Evolutionary conservation across 1,140 invertebrate genomes (phyloP).

Genomic region (Mamestra configurata): DNA sequence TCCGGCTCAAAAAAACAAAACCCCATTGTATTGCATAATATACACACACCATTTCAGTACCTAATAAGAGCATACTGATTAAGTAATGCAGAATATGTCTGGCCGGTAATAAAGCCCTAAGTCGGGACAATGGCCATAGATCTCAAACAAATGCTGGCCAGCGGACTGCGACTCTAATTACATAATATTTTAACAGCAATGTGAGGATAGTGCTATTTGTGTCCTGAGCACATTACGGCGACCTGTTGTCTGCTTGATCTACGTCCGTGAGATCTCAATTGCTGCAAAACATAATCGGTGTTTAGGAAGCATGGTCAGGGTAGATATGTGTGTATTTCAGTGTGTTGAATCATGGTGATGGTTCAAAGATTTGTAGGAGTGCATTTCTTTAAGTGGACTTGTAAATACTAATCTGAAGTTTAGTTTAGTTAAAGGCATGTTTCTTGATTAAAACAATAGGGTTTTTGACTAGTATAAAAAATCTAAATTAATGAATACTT

Average conservation of each 20-base stretch:
- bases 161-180: slow-evolving; percentile 62
- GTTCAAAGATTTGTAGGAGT: too few species aligned
- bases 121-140: slow-evolving; percentile 57
- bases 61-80: slow-evolving; percentile 27
- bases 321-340: too few species aligned
- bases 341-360: too few species aligned
- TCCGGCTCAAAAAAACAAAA: neutral
- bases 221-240: slow-evolving; percentile 59
- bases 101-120: slow-evolving; percentile 37
- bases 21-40: neutral
- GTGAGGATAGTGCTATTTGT: slow-evolving; percentile 63
- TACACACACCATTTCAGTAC: neutral
- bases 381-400: too few species aligned
- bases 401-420: too few species aligned
- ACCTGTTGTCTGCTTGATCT: slow-evolving; percentile 57
- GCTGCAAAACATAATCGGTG: neutral
- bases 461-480: too few species aligned
- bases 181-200: slow-evolving; percentile 66
- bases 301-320: too few species aligned
- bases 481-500: too few species aligned
- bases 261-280: slow-evolving; percentile 45
- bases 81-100: slow-evolving; percentile 38
- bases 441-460: too few species aligned
- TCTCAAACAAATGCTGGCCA: slow-evolving; percentile 54
- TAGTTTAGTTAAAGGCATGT: too few species aligned